These are phyloP conservation scores for Hyperopisus bebe DNA, from an alignment of 2,113 vertebrate genomes.

Conservation along the genomic window DNA sequence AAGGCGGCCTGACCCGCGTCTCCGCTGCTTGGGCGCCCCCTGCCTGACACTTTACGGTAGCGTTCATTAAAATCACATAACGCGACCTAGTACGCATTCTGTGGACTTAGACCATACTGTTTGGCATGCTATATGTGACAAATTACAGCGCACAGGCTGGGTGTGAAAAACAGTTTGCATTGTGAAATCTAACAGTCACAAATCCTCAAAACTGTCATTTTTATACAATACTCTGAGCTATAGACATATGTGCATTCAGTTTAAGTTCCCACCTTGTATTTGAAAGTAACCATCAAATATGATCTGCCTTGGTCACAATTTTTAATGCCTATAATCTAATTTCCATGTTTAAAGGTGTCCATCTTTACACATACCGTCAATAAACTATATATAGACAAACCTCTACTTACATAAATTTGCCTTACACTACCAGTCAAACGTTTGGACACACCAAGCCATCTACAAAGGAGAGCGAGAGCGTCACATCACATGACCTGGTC, in stretches of 20 bases:
- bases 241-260: neutral
- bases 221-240: neutral
- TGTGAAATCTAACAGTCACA: constrained; percentile 9
- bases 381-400: neutral
- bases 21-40: constrained; percentile 23
- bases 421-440: neutral
- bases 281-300: neutral
- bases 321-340: neutral
- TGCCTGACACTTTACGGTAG: neutral
- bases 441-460: neutral
- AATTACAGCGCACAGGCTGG: neutral
- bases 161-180: neutral
- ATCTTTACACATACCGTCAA: neutral
- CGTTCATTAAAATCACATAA: neutral
- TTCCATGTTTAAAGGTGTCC: neutral
- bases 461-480: neutral
- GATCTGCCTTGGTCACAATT: neutral
- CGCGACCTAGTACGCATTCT: neutral
- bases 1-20: neutral
- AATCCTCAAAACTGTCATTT: neutral
- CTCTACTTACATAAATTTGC: neutral
- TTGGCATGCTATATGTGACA: neutral
- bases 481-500: neutral
- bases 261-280: neutral
- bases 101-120: neutral